Conservation (phyloP, 2,888 invertebrate species). For the Andrena chrysosceles region DNA sequence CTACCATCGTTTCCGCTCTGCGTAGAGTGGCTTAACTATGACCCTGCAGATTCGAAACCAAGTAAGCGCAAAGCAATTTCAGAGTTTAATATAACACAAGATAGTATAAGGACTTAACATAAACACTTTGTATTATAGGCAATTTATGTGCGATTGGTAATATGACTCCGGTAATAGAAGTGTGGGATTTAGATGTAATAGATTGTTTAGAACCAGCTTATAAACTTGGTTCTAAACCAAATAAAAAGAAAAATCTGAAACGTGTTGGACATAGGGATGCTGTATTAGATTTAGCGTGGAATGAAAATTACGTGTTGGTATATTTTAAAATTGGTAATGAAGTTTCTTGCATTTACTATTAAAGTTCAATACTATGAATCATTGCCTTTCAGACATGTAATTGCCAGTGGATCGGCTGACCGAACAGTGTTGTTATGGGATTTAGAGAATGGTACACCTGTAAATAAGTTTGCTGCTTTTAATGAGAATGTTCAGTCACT, state of each 20-base stretch:
- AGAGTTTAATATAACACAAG: background rate
- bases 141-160: constrained; percentile 97
- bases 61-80: constrained; percentile 83
- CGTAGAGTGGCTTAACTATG: constrained; percentile 96
- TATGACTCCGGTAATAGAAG: constrained; percentile 96
- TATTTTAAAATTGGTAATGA: constrained; percentile 6
- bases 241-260: constrained; percentile 90
- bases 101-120: background rate
- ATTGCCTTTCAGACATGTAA: constrained; percentile 88
- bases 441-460: constrained; percentile 91
- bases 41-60: constrained; percentile 90
- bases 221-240: constrained; percentile 91
- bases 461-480: constrained; percentile 91
- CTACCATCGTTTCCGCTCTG: constrained; percentile 96
- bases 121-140: constrained; percentile 84
- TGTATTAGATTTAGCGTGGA: constrained; percentile 97
- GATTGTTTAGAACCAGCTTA: constrained; percentile 96
- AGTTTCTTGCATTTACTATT: background rate
- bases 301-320: constrained; percentile 89
- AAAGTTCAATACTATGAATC: background rate
- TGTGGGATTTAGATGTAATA: constrained; percentile 99
- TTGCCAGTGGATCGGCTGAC: constrained; percentile 98
- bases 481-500: constrained; percentile 94
- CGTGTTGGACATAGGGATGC: constrained; percentile 94
- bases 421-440: constrained; percentile 96